These are phyloP conservation scores for Macrophya alboannulata DNA, from an alignment of 2,888 invertebrate genomes.

Conservation along the genomic window DNA sequence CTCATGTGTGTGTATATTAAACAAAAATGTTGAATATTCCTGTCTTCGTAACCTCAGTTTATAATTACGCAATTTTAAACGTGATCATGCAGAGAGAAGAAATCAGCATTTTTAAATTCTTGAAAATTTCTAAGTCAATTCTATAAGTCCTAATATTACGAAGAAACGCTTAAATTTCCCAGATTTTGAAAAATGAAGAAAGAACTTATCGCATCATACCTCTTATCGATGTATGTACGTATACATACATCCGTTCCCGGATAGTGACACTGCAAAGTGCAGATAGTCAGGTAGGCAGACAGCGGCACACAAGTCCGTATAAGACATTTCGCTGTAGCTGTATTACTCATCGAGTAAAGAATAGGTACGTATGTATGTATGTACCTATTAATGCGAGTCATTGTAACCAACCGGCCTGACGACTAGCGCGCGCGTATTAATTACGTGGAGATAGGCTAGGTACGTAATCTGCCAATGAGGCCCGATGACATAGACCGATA, in stretches of 20 bases:
- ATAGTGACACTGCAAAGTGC: background rate
- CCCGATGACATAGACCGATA: constrained; percentile 29
- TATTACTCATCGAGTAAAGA: constrained; percentile 50
- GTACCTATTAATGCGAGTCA: constrained; percentile 43
- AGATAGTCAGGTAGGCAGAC: constrained; percentile 11
- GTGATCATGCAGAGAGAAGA: background rate
- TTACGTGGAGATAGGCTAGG: background rate
- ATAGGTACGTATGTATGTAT: constrained; percentile 12
- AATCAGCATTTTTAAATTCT: background rate
- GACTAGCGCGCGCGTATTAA: constrained; percentile 13
- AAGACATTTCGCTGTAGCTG: constrained; percentile 44
- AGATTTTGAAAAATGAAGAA: background rate
- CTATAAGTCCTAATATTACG: background rate
- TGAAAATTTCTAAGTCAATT: no score
- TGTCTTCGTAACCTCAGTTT: background rate
- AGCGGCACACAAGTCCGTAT: constrained; percentile 30
- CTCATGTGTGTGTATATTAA: background rate
- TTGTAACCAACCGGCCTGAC: constrained; percentile 23
- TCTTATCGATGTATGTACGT: background rate
- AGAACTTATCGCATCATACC: background rate
- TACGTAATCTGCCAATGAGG: constrained; percentile 17
- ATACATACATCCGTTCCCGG: background rate
- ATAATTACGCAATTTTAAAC: background rate
- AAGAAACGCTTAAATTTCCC: background rate
- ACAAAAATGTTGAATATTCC: background rate